Evolutionary conservation across 2,888 invertebrate species (phyloP).

Genomic region (Chloroclysta siterata): DNA sequence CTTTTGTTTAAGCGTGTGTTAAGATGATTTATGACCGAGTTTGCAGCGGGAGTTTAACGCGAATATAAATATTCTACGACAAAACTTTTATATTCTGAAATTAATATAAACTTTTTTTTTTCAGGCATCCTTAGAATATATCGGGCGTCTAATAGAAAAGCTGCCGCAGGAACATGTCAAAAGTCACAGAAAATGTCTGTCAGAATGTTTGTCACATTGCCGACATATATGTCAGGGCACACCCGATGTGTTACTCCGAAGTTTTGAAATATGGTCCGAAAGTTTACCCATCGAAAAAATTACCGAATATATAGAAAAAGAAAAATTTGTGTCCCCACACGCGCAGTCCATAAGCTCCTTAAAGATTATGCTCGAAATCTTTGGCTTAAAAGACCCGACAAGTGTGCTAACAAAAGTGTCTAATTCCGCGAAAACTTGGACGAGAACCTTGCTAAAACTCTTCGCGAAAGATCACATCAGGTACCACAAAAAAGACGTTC

Average conservation of each 20-base stretch:
- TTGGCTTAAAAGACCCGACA: constrained; percentile 23
- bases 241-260: constrained; percentile 4
- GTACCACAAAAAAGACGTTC: constrained; percentile 37
- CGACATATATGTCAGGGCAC: constrained; percentile 30
- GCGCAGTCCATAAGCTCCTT: constrained; percentile 38
- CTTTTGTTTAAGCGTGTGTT: too few relatives aligned
- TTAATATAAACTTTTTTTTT: background rate
- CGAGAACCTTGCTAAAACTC: constrained; percentile 19
- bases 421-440: constrained; percentile 24
- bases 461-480: constrained; percentile 15
- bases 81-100: too few relatives aligned
- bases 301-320: constrained; percentile 44
- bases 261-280: constrained; percentile 43
- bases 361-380: constrained; percentile 43
- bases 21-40: too few relatives aligned
- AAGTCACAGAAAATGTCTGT: constrained; percentile 39
- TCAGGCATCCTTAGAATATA: constrained; percentile 23
- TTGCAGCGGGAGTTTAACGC: too few relatives aligned
- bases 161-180: constrained; percentile 27
- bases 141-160: constrained; percentile 18
- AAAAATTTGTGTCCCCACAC: constrained; percentile 39
- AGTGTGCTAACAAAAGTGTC: constrained; percentile 23
- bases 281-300: constrained; percentile 45
- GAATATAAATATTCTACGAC: too few relatives aligned
- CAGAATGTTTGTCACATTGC: constrained; percentile 41